Evolutionary conservation across 2,888 invertebrate genomes (phyloP).

Genomic region (Andricus curvator): DNA sequence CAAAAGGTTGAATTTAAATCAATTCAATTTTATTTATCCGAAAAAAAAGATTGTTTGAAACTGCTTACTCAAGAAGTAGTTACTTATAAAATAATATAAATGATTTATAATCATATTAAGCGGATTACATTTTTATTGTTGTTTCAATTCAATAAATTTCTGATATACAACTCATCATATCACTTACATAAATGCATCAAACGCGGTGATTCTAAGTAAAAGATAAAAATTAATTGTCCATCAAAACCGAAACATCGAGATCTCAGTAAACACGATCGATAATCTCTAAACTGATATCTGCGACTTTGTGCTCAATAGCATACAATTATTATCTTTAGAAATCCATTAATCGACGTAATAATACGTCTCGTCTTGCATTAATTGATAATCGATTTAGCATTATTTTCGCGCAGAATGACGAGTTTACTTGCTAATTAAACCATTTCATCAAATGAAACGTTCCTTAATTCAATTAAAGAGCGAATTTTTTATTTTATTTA

Average conservation of each 20-base stretch:
- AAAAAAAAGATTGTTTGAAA: no score
- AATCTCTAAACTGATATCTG: constrained; percentile 9
- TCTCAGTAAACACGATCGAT: constrained; percentile 13
- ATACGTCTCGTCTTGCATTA: not conserved
- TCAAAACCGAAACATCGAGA: constrained; percentile 1
- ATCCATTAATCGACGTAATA: not conserved
- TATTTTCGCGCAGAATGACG: not conserved
- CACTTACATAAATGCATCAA: constrained; percentile 23
- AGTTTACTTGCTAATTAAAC: not conserved
- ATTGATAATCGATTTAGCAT: not conserved
- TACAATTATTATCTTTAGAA: constrained; percentile 9
- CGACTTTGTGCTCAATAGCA: not conserved
- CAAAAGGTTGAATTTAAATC: no score
- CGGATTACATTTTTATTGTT: not conserved
- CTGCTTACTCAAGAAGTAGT: not conserved
- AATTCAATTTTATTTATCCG: no score
- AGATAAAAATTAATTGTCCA: constrained; percentile 21
- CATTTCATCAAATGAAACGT: not conserved
- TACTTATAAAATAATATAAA: not conserved
- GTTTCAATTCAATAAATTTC: not conserved
- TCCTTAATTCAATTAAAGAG: not conserved
- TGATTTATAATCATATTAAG: not conserved
- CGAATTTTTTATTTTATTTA: no score
- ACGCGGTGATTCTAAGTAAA: not conserved
- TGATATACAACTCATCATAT: not conserved